Evolutionary conservation across 2,797 vertebrate genomes (phyloP).

Genomic region (Syngnathus rostellatus): DNA sequence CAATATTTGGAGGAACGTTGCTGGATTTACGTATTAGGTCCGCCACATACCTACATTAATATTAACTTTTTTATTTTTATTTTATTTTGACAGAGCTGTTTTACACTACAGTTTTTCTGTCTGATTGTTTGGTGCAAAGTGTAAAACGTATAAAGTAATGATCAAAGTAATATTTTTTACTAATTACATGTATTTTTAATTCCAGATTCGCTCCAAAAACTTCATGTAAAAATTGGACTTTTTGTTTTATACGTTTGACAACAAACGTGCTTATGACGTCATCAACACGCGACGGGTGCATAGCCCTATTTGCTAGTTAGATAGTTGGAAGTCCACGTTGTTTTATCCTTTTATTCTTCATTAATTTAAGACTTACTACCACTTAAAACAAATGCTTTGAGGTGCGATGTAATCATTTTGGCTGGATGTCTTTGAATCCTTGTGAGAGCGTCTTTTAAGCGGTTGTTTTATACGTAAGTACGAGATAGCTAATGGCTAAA

Average conservation of each 20-base stretch:
- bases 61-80: no score
- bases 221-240: background rate
- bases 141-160: no score
- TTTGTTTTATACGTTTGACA: no score
- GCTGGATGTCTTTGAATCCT: background rate
- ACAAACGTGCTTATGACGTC: slow-evolving; percentile 24
- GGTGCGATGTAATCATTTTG: background rate
- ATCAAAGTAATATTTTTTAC: no score
- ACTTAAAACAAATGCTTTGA: background rate
- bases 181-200: no score
- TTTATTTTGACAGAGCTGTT: no score
- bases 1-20: no score
- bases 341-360: background rate
- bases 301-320: slow-evolving; percentile 9
- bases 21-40: no score
- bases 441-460: background rate
- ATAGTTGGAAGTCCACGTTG: no score
- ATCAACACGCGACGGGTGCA: slow-evolving; percentile 45
- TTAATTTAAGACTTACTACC: background rate
- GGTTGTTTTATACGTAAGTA: slow-evolving; percentile 2
- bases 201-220: background rate
- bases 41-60: no score
- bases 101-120: no score
- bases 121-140: no score
- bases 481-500: background rate